Conservation (phyloP, 2,797 vertebrate species). For the Gouania willdenowi region DNA sequence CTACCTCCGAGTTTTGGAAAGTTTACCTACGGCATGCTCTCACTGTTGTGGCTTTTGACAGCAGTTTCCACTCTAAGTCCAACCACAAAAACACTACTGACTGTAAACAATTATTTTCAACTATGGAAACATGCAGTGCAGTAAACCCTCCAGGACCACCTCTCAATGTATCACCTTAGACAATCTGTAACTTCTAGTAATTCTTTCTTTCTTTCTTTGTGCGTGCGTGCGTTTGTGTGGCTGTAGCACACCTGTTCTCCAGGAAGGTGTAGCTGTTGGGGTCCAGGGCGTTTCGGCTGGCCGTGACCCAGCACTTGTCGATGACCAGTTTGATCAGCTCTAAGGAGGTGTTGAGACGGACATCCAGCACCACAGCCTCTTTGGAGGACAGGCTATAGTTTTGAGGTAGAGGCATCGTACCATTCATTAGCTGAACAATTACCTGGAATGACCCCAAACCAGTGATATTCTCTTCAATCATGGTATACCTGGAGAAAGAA, state of each 20-base stretch:
- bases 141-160: no score
- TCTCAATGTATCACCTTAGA: no score
- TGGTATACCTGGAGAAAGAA: slow-evolving; percentile 66
- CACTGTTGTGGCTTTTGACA: no score
- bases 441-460: slow-evolving; percentile 79
- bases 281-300: slow-evolving; percentile 66
- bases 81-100: no score
- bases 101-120: no score
- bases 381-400: slow-evolving; percentile 80
- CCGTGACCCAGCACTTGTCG: slow-evolving; percentile 87
- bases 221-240: no score
- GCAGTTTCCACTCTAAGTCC: no score
- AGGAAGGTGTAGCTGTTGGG: slow-evolving; percentile 67
- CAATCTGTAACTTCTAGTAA: no score
- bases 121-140: no score
- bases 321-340: slow-evolving; percentile 82
- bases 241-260: slow-evolving; percentile 75
- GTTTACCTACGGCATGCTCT: no score
- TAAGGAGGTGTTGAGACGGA: slow-evolving; percentile 77
- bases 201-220: no score
- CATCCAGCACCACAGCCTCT: slow-evolving; percentile 80
- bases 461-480: slow-evolving; percentile 72
- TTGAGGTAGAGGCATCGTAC: slow-evolving; percentile 72
- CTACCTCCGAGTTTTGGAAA: no score
- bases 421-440: slow-evolving; percentile 79